Evolutionary conservation across 2,113 vertebrate genomes (phyloP), one percentile per base, ranked within the genome.

Genomic region (Salvelinus fontinalis): DNA sequence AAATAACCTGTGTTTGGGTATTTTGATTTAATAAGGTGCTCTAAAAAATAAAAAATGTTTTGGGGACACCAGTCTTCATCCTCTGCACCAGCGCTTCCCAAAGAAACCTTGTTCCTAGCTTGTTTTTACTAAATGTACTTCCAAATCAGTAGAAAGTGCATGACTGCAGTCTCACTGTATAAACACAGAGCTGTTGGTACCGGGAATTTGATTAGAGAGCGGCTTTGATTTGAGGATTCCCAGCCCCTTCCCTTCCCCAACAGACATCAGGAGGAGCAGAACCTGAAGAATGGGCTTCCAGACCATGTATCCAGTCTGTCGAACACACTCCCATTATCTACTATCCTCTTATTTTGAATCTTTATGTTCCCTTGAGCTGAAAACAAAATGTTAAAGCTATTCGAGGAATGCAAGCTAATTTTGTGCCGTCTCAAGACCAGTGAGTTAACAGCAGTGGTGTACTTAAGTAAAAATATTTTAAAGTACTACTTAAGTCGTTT

Each of bases 111-210:
- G 34, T 54, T 11, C 66, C 64, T 54, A 31, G 62, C 65, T 72
- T 85, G 83, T 89, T 88, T 88, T 89, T 57, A 79, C 79, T 80
- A 79, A 75, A 84, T 73, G 78, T 82, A 80, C 73, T 81, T 88
- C 71, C 76, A 83, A 74, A 48, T 49, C n/a, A 18, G n/a, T 68
- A 67, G 16, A 67, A 67, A 29, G n/a, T 14, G 14, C 65, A 67
- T 49, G 24, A 70, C 68, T 24, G 69, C 80, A 34, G 74, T 77
- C 75, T 84, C 82, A 85, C 81, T 68, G 77, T 89, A 82, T 89
- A 90, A 92, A 90, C 85, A 91, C 84, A 89, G 91, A 76, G 89
- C 90, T 82, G 81, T 76, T 86, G 82, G 92, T 93, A 92, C 92
- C 93, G 93, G 89, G 88, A 80, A 67, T 79, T 67, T 85, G 90